Evolutionary conservation across 2,113 vertebrate genomes (phyloP), one percentile per base, ranked within the genome.

Genomic region (Himantopus leucocephalus): DNA sequence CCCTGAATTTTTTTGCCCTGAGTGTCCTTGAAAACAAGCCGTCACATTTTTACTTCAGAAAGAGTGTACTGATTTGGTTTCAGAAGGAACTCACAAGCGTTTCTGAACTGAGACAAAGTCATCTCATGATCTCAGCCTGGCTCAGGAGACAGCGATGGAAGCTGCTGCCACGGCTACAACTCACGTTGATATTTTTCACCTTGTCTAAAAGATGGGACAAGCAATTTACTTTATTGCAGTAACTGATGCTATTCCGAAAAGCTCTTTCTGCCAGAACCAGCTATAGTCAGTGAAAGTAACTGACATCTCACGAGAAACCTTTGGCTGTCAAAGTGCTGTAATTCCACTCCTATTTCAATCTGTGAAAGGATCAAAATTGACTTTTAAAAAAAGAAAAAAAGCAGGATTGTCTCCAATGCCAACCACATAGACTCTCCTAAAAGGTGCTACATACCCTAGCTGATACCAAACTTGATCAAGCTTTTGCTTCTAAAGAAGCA

Each of bases 91-190:
- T 95, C 82, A 58, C 6, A 76, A 64, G 66, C 18, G 10, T 90
- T 97, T 94, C 79, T 91, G 93, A 90, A 81, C 68, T 68, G 47
- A 96, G 66, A 91, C 63, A 90, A 86, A 85, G 85, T 95, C 84
- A 92, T 85, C 55, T 88, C 78, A 92, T 55, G 35, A 91, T 84
- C 89, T 94, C 92, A 87, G 77, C 79, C 80, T 62, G 59, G 76
- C 82, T 91, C 58, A 47, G 80, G 60, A 91, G 73, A 74, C 21
- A 22, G 34, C 8, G 6, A 34, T 64, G 22, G 14, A 50, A 68
- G 83, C 81, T 88, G 45, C 88, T 76, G 85, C 85, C 64, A 88
- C 32, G 64, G 76, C n/a, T 39, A 67, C 70, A 83, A 47, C 39
- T 88, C 63, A 75, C 10, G 81, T 8, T 2, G 0, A 37, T 59